A percentile compares a stretch with the other conserved stretches of the same genome.
Evolutionary conservation across 2,797 vertebrate genomes (phyloP).

Genomic region (Eulemur coronatus): DNA sequence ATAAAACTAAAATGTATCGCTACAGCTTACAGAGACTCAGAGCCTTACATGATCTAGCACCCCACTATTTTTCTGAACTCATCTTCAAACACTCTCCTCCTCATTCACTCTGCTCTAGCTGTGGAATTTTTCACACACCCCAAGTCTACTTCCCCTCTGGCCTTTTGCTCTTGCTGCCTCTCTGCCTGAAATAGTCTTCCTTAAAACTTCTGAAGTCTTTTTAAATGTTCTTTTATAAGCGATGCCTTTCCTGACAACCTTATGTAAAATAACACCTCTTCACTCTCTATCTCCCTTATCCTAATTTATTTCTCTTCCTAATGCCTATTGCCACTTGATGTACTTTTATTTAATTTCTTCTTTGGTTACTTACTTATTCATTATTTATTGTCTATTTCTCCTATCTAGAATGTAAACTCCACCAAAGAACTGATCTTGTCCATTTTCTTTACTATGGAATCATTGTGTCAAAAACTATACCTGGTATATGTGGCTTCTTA

Average conservation of each 20-base stretch:
- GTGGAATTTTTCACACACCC: not conserved
- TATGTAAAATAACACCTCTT: not conserved
- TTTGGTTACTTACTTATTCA: not conserved
- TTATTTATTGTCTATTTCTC: not conserved
- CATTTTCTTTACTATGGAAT: not conserved
- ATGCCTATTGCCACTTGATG: not conserved
- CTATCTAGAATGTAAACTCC: not conserved
- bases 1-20: not conserved
- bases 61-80: not conserved
- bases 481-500: not conserved
- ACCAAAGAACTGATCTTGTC: not conserved
- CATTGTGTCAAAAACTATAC: not conserved
- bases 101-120: not conserved
- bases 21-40: not conserved
- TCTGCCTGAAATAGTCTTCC: not conserved
- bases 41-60: not conserved
- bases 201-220: not conserved
- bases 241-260: not conserved
- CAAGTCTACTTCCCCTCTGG: not conserved
- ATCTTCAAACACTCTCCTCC: not conserved
- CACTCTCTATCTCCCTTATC: not conserved
- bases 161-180: not conserved
- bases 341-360: not conserved
- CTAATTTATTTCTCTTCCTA: not conserved
- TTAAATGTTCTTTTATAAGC: not conserved